phyloP scores from a whole-genome alignment of 1,140 invertebrate genomes.

The Lamellibrachia luymesi region DNA sequence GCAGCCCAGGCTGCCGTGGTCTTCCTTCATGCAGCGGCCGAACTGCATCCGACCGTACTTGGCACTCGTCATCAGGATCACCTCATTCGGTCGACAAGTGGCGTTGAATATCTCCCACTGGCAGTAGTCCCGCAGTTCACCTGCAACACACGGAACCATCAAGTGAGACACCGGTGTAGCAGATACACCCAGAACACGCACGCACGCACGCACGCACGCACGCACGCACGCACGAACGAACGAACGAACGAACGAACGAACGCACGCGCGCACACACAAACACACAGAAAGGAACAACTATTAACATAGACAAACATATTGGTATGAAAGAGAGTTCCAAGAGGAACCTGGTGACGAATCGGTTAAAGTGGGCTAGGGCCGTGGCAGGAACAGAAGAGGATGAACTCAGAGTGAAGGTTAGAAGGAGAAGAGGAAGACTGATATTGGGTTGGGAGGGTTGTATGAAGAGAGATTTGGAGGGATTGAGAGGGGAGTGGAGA shows the following conservation, averaged over 20 bases:
- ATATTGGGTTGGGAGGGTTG: too few relatives aligned
- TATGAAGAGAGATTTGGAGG: too few relatives aligned
- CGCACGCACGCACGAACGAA: background rate
- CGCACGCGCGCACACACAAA: background rate
- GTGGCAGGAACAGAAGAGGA: too few relatives aligned
- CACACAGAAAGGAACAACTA: background rate
- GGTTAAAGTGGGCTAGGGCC: too few relatives aligned
- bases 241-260: background rate
- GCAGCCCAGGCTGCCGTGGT: constrained; percentile 22
- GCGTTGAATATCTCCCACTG: constrained; percentile 28
- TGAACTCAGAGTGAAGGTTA: too few relatives aligned
- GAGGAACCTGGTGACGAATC: too few relatives aligned
- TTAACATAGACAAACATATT: too few relatives aligned
- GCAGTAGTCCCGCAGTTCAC: constrained; percentile 16
- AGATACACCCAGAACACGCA: background rate
- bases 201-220: background rate
- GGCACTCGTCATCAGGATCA: constrained; percentile 26
- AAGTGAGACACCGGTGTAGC: background rate
- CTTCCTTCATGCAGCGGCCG: constrained; percentile 24
- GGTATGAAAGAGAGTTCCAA: too few relatives aligned
- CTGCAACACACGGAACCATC: background rate
- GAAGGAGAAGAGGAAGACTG: too few relatives aligned
- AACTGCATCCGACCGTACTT: constrained; percentile 24
- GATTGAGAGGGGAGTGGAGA: too few relatives aligned
- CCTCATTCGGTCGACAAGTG: constrained; percentile 17